A percentile compares a stretch with the other conserved stretches of the same genome.
These are phyloP conservation scores for Dromaius novaehollandiae DNA, from an alignment of 2,113 vertebrate species.

Conservation along the genomic window DNA sequence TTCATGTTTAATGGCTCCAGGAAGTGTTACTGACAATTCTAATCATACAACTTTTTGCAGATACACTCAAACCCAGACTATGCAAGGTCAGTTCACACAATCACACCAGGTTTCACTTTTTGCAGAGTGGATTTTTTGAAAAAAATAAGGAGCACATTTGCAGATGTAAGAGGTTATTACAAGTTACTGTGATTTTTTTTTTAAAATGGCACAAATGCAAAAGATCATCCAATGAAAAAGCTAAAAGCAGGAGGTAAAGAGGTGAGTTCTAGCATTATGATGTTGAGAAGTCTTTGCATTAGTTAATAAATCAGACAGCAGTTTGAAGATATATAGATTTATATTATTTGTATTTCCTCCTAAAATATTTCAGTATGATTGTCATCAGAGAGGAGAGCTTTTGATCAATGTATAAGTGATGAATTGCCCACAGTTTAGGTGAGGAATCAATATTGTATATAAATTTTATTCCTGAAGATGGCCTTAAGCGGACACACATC, in stretches of 20 bases:
- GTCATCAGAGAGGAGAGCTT: neutral
- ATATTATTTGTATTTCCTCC: neutral
- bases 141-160: neutral
- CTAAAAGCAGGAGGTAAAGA: neutral
- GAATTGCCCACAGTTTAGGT: neutral
- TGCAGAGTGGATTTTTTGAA: neutral
- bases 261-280: neutral
- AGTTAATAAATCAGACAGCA: neutral
- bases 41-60: neutral
- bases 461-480: neutral
- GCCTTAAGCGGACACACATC: neutral
- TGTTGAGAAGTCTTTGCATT: neutral
- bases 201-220: neutral
- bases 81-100: neutral
- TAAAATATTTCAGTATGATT: neutral
- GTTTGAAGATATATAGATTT: neutral
- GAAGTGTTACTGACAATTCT: constrained; percentile 21
- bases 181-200: neutral
- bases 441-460: neutral
- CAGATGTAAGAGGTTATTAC: neutral
- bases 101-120: neutral
- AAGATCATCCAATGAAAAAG: neutral
- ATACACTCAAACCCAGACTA: neutral
- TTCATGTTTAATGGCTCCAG: neutral
- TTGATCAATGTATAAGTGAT: neutral